Evolutionary conservation across 1,140 invertebrate genomes (phyloP).

Genomic region (Heliconius eleuchia): DNA sequence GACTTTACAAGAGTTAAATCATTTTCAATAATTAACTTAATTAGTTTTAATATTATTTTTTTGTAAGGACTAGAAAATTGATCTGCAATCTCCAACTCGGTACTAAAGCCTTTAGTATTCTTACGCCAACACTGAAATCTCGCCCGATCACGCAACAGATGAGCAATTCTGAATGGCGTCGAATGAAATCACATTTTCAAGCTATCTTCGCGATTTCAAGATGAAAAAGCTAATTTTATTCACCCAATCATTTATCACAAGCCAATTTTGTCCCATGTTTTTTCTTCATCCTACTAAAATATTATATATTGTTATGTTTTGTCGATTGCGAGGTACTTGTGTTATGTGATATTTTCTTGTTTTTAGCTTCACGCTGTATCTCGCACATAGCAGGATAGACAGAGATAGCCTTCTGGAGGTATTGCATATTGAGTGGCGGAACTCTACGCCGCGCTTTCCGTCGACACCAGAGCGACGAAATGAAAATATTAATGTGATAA

Average conservation of each 20-base stretch:
- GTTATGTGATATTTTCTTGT: background rate
- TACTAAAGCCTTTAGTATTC: background rate
- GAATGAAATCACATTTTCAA: conserved; percentile 14
- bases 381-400: too few species aligned
- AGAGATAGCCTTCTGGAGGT: too few species aligned
- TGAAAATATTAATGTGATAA: background rate
- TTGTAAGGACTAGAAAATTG: background rate
- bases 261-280: background rate
- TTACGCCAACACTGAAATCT: background rate
- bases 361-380: too few species aligned
- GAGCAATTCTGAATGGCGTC: conserved; percentile 11
- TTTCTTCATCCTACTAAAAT: background rate
- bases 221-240: conserved; percentile 16
- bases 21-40: background rate
- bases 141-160: conserved; percentile 16
- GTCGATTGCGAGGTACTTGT: background rate
- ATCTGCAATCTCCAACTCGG: background rate
- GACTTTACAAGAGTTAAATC: too few species aligned
- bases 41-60: background rate
- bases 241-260: conserved; percentile 9
- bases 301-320: background rate
- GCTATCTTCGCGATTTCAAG: conserved; percentile 10
- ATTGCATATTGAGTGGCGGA: too few species aligned
- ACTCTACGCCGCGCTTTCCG: too few species aligned
- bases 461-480: too few species aligned